Conservation (phyloP, 2,797 vertebrate species). For the Bradypus variegatus region DNA sequence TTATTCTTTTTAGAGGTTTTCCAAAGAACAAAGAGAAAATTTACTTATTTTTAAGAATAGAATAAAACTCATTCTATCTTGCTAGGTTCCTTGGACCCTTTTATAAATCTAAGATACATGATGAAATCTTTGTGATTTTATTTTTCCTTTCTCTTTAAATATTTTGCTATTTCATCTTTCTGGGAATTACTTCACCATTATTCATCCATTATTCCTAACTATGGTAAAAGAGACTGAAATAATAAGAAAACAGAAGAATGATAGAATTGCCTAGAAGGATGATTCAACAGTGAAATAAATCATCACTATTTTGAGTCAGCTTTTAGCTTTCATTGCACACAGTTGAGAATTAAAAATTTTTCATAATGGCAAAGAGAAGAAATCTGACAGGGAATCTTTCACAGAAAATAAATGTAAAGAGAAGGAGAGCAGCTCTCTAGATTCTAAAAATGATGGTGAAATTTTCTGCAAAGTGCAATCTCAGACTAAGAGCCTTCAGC, state of each 20-base stretch:
- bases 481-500: not conserved
- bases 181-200: not conserved
- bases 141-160: not conserved
- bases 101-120: not conserved
- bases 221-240: not conserved
- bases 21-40: conserved; percentile 4
- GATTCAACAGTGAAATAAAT: not conserved
- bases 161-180: not conserved
- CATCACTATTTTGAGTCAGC: not conserved
- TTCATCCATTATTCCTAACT: not conserved
- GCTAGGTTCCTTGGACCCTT: not conserved
- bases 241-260: not conserved
- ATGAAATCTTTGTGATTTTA: not conserved
- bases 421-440: not conserved
- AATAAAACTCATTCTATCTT: not conserved
- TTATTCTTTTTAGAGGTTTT: not conserved
- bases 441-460: not conserved
- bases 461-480: not conserved
- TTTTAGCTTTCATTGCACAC: not conserved
- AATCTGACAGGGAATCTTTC: not conserved
- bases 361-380: not conserved
- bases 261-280: not conserved
- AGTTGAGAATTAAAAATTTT: not conserved
- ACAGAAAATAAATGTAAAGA: not conserved
- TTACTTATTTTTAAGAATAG: conserved; percentile 7